Percentiles rank a stretch among this genome's conserved stretches.
Evolutionary conservation across 2,113 vertebrate genomes (phyloP).

Genomic region (Tiliqua scincoides): DNA sequence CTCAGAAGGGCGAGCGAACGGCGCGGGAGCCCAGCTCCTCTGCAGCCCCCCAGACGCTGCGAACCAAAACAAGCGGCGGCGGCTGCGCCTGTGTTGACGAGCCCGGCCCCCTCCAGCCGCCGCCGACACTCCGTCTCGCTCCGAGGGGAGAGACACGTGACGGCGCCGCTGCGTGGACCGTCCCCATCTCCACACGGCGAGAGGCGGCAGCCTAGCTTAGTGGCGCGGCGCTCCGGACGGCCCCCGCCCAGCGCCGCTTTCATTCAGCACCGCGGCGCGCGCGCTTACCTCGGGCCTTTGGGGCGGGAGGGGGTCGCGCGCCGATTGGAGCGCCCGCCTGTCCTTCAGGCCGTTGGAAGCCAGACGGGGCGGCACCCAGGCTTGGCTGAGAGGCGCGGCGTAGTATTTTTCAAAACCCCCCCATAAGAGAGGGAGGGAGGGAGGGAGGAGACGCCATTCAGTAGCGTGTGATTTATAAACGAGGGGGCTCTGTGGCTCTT

Average conservation of each 20-base stretch:
- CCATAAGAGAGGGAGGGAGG: neutral
- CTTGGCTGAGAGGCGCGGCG: constrained; percentile 61
- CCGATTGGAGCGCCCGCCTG: constrained; percentile 52
- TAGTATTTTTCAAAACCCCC: constrained; percentile 23
- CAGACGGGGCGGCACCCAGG: constrained; percentile 62
- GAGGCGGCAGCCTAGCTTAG: constrained; percentile 55
- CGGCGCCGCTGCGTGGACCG: constrained; percentile 71
- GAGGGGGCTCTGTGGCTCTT: constrained; percentile 9
- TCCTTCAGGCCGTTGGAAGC: constrained; percentile 56
- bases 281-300: constrained; percentile 28
- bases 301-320: neutral
- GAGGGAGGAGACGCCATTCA: constrained; percentile 69
- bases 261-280: constrained; percentile 46
- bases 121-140: constrained; percentile 65
- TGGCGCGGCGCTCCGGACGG: constrained; percentile 43
- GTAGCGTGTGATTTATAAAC: constrained; percentile 50
- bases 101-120: constrained; percentile 60
- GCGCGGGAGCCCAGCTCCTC: neutral
- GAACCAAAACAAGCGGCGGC: constrained; percentile 67
- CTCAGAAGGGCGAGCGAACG: neutral
- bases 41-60: constrained; percentile 1
- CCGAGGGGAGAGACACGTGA: constrained; percentile 73
- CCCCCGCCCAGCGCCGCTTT: constrained; percentile 35
- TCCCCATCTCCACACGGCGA: constrained; percentile 59
- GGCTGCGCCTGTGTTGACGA: constrained; percentile 66